Evolutionary conservation across 2,797 vertebrate genomes (phyloP).

Genomic region (Setipinna tenuifilis): DNA sequence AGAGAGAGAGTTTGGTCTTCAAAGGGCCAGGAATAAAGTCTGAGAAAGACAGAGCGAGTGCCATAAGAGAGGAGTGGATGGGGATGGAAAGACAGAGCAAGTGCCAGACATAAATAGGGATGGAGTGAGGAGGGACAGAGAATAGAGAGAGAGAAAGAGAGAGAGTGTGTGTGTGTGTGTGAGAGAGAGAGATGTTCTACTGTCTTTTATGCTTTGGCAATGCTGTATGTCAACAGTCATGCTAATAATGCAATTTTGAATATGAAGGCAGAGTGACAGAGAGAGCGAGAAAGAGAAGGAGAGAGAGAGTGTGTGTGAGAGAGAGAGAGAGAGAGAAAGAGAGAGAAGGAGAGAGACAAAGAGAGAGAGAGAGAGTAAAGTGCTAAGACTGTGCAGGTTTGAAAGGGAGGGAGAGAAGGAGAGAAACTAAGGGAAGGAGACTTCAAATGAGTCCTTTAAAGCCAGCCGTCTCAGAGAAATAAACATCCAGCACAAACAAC

Average conservation of each 20-base stretch:
- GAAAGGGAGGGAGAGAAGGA: background rate
- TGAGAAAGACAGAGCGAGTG: background rate
- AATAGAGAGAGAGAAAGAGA: background rate
- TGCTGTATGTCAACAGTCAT: too few species aligned
- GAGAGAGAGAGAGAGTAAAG: background rate
- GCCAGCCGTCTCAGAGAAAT: too few species aligned
- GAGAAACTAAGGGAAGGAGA: too few species aligned
- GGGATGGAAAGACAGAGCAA: background rate
- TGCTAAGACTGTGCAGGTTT: background rate
- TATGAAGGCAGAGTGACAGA: background rate
- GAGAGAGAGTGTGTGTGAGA: background rate
- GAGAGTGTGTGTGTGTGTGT: too few species aligned
- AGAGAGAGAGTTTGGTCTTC: conserved; percentile 37
- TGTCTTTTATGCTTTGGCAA: too few species aligned
- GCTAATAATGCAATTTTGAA: too few species aligned
- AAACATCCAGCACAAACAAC: too few species aligned
- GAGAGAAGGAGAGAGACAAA: background rate
- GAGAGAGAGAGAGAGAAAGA: background rate
- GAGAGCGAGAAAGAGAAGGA: background rate
- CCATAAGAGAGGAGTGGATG: too few species aligned
- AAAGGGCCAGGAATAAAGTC: conserved; percentile 23
- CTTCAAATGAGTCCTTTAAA: too few species aligned
- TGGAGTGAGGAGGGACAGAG: too few species aligned
- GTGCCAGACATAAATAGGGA: too few species aligned
- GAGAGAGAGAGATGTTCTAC: background rate